Evolutionary conservation across 2,888 invertebrate genomes (phyloP), one percentile per base, ranked within the genome.

Genomic region (Drosophila borborema): DNA sequence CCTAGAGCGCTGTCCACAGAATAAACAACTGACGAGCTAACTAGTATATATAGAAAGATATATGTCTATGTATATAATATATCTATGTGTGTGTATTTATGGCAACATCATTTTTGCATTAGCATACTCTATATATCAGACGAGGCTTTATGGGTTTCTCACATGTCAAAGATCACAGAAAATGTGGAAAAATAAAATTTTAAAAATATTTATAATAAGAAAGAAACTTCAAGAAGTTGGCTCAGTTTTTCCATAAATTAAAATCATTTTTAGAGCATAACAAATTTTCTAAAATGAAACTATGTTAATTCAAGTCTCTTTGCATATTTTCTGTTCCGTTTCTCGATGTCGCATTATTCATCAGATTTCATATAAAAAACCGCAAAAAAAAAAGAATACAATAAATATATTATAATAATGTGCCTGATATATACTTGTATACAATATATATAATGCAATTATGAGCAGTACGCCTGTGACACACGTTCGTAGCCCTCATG

Each of bases 1-100:
- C 89, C 90, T 77, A 84, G 77, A 84, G 77, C 76, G 70, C 76
- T 68, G 51, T 65, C 76, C 49, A 36, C 63, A 72, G 18, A 63
- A 51, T 58, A 80, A 74, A 82, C 62, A 82, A 70, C 70, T 56
- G 60, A 59, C 45, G 45, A 59, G 14, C 23, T 34, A 34, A 34
- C 34, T 58, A 43, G 41, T 41, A 23, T 51, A 59, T 23, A 59
- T 53, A 55, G 12, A n/a, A 31, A 48, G 4, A 20, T 74, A 18
- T 40, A 23, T 20, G 12, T 58, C 23, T 51, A 16, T 28, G n/a
- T 28, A 20, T 51, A 9, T 54, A 6, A n/a, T 28, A 16, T 28
- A 20, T 51, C 10, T 54, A 10, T n/a, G 12, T 38, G 6, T 69
- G 23, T 55, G 31, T 54, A 31, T 64, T 64, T 51, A 64, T 55